These are phyloP conservation scores for Lepus oiostolus DNA, from an alignment of 2,797 vertebrate species.

Conservation along the genomic window DNA sequence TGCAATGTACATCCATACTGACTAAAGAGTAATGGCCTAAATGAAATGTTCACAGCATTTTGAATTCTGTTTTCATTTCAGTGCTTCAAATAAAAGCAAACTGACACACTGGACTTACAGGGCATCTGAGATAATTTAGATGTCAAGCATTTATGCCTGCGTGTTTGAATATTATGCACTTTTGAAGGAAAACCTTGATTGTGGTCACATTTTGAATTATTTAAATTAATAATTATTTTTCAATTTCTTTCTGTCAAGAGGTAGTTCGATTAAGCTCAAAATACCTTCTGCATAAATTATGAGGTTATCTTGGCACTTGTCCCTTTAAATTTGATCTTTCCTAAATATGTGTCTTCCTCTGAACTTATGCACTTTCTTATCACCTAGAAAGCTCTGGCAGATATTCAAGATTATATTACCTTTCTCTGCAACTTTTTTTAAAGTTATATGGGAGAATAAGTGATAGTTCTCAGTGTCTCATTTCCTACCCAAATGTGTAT, in stretches of 20 bases:
- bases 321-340: neutral
- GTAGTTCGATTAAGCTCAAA: neutral
- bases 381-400: constrained; percentile 13
- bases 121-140: neutral
- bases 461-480: too few relatives aligned
- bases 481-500: too few relatives aligned
- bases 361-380: neutral
- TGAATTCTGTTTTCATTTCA: neutral
- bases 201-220: neutral
- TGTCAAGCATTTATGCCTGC: neutral
- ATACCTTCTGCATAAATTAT: neutral
- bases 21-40: neutral
- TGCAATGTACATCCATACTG: neutral
- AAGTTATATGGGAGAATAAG: too few relatives aligned
- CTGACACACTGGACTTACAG: neutral
- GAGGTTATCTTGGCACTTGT: neutral
- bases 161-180: neutral
- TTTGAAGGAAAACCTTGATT: neutral
- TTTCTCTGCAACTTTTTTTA: neutral
- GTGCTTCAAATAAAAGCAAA: constrained; percentile 16
- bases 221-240: neutral
- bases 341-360: neutral
- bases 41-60: neutral
- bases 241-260: neutral
- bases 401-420: constrained; percentile 6